These are phyloP conservation scores for Bujurquina vittata DNA, from an alignment of 2,113 vertebrate genomes.

Conservation along the genomic window DNA sequence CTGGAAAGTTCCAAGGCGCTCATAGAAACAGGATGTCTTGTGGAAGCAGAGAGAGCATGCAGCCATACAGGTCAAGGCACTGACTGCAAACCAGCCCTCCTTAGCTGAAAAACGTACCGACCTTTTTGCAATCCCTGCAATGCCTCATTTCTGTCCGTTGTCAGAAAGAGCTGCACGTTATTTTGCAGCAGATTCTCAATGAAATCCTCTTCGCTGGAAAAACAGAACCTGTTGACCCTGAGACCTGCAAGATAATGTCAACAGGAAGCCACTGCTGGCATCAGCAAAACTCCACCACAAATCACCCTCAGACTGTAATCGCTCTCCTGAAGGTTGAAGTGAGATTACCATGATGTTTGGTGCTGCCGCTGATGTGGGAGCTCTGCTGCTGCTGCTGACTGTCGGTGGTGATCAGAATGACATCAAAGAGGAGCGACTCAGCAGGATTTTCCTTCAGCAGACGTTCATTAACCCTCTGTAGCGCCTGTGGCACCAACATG, in stretches of 20 bases:
- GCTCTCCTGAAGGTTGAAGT: background rate
- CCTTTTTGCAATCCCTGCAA: conserved; percentile 25
- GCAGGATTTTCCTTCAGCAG: conserved; percentile 74
- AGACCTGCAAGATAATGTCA: conserved; percentile 72
- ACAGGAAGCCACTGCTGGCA: background rate
- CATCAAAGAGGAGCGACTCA: conserved; percentile 80
- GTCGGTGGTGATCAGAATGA: conserved; percentile 81
- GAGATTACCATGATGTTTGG: conserved; percentile 76
- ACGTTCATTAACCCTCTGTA: conserved; percentile 78
- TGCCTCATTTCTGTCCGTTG: conserved; percentile 66
- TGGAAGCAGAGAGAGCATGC: background rate
- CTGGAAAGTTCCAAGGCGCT: background rate
- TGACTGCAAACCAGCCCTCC: background rate
- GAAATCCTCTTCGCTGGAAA: conserved; percentile 79
- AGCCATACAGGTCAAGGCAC: background rate
- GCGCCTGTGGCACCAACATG: conserved; percentile 62
- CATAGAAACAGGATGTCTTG: background rate
- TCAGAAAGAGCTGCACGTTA: conserved; percentile 83
- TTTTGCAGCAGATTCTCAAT: conserved; percentile 75
- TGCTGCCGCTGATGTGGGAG: conserved; percentile 69
- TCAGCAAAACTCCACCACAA: background rate
- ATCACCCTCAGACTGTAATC: background rate
- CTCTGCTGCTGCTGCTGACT: conserved; percentile 72
- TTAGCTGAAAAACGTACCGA: conserved; percentile 6
- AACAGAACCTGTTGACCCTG: conserved; percentile 84